A percentile compares a stretch with the other conserved stretches of the same genome.
Conservation (phyloP, 2,797 vertebrate species). For the Merluccius polli region DNA sequence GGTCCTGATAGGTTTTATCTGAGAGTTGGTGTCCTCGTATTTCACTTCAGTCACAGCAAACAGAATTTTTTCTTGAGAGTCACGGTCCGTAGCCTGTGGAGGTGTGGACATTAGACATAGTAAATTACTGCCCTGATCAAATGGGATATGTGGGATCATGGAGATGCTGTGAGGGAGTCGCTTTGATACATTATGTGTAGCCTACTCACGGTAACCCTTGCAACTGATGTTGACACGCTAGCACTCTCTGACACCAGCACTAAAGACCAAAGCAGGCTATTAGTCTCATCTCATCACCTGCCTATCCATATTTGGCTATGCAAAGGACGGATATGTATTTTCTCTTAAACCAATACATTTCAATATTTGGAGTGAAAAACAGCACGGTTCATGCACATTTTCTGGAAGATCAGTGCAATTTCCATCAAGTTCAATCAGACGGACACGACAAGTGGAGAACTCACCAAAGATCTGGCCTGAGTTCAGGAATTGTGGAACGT, state of each 20-base stretch:
- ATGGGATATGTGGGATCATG: neutral
- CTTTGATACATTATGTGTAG: neutral
- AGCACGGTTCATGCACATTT: neutral
- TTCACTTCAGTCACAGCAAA: conserved; percentile 71
- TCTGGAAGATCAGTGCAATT: neutral
- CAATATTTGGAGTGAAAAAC: no score
- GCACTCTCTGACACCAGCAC: conserved; percentile 86
- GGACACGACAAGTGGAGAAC: conserved; percentile 8
- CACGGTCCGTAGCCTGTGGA: conserved; percentile 81
- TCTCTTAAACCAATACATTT: no score
- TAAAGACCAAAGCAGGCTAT: conserved; percentile 46
- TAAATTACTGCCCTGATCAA: neutral
- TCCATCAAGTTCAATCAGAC: neutral
- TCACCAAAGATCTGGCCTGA: conserved; percentile 56
- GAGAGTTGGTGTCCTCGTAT: conserved; percentile 54
- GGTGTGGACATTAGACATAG: neutral
- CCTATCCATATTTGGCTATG: neutral
- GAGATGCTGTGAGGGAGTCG: neutral
- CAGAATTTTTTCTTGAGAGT: conserved; percentile 69
- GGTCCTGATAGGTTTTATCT: accelerated
- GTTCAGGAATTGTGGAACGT: conserved; percentile 74
- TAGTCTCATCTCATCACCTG: neutral
- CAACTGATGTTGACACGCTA: conserved; percentile 73
- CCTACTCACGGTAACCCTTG: conserved; percentile 73
- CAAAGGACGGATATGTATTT: neutral